Evolutionary conservation across 1,140 invertebrate species (phyloP).

Genomic region (Zaprionus capensis): DNA sequence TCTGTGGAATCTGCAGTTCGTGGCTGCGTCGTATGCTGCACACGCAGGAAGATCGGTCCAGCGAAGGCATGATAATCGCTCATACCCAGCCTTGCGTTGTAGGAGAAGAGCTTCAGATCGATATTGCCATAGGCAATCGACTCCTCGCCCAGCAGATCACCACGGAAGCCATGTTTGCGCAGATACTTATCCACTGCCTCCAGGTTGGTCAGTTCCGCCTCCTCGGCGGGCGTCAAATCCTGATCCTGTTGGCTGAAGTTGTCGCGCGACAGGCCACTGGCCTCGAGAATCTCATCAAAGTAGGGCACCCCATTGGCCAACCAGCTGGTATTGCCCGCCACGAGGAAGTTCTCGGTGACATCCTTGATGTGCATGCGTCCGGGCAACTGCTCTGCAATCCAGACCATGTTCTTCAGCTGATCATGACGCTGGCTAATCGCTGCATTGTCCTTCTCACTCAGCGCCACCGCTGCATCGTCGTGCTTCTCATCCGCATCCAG

Average conservation of each 20-base stretch:
- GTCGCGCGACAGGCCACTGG: constrained; percentile 81
- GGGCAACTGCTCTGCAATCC: constrained; percentile 94
- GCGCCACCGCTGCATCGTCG: constrained; percentile 85
- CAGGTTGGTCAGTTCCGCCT: constrained; percentile 67
- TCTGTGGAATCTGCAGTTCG: constrained; percentile 36
- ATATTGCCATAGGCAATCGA: constrained; percentile 83
- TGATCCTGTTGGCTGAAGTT: constrained; percentile 84
- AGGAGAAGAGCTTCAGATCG: constrained; percentile 83
- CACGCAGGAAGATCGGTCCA: constrained; percentile 75
- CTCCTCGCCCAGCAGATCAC: constrained; percentile 79
- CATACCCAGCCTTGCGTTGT: constrained; percentile 68
- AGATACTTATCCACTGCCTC: constrained; percentile 75
- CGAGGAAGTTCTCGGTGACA: constrained; percentile 87
- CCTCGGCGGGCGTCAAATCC: constrained; percentile 85
- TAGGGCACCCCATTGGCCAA: constrained; percentile 92
- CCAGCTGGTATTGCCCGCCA: constrained; percentile 88
- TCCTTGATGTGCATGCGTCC: constrained; percentile 88
- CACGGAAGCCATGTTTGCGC: constrained; percentile 75
- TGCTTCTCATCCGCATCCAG: constrained; percentile 69
- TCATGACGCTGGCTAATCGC: constrained; percentile 78
- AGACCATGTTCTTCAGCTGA: constrained; percentile 87
- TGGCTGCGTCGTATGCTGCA: constrained; percentile 65
- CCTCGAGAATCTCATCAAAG: constrained; percentile 86
- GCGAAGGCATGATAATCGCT: constrained; percentile 83
- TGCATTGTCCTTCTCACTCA: constrained; percentile 78